phyloP scores from a whole-genome alignment of 2,797 vertebrate genomes.

The Sylvilagus floridanus region DNA sequence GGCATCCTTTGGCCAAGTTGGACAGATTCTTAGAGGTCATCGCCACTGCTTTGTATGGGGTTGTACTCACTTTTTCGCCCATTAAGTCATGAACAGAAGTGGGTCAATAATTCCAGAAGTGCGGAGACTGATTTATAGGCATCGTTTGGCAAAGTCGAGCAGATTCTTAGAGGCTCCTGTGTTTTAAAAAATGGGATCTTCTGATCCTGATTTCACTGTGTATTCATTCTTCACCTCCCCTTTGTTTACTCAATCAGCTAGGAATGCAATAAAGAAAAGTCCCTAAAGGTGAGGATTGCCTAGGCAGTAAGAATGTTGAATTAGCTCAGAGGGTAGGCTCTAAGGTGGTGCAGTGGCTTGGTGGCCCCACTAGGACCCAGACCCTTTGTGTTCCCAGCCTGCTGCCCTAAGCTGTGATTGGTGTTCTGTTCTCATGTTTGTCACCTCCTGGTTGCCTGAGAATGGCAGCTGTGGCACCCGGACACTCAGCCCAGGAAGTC shows the following conservation, averaged over 20 bases:
- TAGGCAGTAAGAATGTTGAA: not conserved
- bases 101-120: constrained; percentile 36
- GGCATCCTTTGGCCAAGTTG: constrained; percentile 16
- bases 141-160: not conserved
- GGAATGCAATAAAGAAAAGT: not conserved
- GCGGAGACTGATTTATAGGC: constrained; percentile 20
- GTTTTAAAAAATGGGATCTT: constrained; percentile 47
- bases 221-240: not conserved
- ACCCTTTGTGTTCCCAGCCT: not conserved
- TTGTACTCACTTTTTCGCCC: constrained; percentile 13
- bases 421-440: not conserved
- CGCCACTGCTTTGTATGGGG: constrained; percentile 62
- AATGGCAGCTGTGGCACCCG: not conserved
- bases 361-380: not conserved
- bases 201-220: constrained; percentile 32
- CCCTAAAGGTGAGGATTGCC: not conserved
- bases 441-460: not conserved
- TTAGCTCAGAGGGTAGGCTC: not conserved
- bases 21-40: constrained; percentile 61
- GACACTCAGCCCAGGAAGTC: not conserved
- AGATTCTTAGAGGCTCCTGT: constrained; percentile 34
- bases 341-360: not conserved
- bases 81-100: constrained; percentile 48
- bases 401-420: not conserved
- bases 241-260: constrained; percentile 27